Conservation (phyloP, 2,888 invertebrate genomes). For the Amiota communis region DNA sequence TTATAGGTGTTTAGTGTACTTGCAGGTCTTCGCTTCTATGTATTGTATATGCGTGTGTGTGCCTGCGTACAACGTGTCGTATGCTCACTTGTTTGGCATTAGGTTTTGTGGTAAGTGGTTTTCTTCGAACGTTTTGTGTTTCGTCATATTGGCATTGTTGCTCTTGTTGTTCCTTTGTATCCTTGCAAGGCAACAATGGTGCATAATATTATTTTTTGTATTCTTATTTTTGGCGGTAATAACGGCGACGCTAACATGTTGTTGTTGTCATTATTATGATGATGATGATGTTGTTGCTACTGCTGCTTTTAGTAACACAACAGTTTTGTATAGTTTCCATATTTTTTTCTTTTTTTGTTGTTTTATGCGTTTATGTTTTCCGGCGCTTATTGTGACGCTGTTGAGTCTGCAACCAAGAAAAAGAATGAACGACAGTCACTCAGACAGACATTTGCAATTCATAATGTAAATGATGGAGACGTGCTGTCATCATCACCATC, state of each 20-base stretch:
- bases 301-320: neutral
- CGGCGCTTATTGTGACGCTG: constrained; percentile 30
- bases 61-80: constrained; percentile 56
- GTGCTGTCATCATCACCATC: constrained; percentile 8
- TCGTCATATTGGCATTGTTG: neutral
- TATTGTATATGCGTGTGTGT: constrained; percentile 26
- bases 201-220: constrained; percentile 19
- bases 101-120: constrained; percentile 45
- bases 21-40: constrained; percentile 36
- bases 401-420: constrained; percentile 7
- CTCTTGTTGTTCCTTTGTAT: neutral
- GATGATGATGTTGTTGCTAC: neutral
- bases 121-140: neutral
- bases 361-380: constrained; percentile 42
- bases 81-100: constrained; percentile 60
- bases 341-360: constrained; percentile 47
- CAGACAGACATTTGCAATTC: constrained; percentile 11
- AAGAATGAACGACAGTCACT: constrained; percentile 6
- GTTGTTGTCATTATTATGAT: constrained; percentile 12
- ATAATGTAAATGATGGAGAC: constrained; percentile 20
- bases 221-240: neutral
- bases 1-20: constrained; percentile 8
- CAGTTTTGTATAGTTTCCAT: constrained; percentile 2
- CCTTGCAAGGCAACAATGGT: constrained; percentile 7
- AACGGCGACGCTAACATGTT: too few relatives aligned